These are phyloP conservation scores for Acleris literana DNA, from an alignment of 2,888 invertebrate species.

Conservation along the genomic window DNA sequence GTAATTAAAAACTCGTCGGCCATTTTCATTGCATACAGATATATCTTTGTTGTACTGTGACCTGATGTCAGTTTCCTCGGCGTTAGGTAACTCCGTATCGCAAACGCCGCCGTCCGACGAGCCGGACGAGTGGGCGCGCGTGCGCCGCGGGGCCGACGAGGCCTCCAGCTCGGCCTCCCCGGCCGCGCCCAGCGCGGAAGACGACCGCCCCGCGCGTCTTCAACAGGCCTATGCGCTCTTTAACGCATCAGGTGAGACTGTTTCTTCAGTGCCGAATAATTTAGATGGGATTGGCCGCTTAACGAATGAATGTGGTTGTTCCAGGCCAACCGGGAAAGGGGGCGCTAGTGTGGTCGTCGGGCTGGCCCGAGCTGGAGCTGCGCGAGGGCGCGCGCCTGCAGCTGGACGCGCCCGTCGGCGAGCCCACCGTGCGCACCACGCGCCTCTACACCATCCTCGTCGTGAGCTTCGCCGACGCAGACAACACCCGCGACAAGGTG, in stretches of 20 bases:
- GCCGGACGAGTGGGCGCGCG: constrained; percentile 58
- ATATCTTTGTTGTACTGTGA: too few species aligned
- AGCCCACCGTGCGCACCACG: constrained; percentile 71
- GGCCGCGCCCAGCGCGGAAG: constrained; percentile 45
- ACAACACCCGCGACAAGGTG: constrained; percentile 67
- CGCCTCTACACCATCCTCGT: constrained; percentile 73
- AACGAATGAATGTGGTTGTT: not conserved
- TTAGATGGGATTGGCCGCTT: not conserved
- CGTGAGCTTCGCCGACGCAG: constrained; percentile 69
- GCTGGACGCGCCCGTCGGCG: constrained; percentile 67
- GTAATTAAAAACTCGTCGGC: too few species aligned
- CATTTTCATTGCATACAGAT: too few species aligned
- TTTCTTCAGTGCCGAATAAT: too few species aligned
- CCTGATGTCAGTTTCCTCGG: too few species aligned
- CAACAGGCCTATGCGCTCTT: constrained; percentile 77
- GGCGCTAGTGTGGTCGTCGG: constrained; percentile 78
- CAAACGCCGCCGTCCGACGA: constrained; percentile 60
- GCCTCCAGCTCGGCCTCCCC: constrained; percentile 39
- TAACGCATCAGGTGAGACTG: constrained; percentile 73
- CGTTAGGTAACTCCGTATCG: constrained; percentile 73
- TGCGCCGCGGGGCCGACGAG: constrained; percentile 58
- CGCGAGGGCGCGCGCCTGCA: constrained; percentile 56
- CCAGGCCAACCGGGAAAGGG: constrained; percentile 72
- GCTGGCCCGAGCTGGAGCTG: constrained; percentile 77
- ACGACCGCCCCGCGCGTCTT: constrained; percentile 59